phyloP scores from a whole-genome alignment of 2,888 invertebrate species.

The Leptopterna dolabrata region DNA sequence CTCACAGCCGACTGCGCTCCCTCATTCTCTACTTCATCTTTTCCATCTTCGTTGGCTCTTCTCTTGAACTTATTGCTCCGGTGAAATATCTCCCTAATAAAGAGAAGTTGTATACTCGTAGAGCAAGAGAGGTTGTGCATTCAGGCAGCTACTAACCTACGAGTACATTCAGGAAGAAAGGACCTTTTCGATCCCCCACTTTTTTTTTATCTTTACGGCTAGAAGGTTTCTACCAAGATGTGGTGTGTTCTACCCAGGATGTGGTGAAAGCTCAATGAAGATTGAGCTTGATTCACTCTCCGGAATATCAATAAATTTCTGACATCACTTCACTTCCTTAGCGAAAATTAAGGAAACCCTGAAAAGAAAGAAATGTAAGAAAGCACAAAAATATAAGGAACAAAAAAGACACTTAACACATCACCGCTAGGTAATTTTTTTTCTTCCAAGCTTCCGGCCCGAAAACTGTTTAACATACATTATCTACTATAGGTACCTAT shows the following conservation, averaged over 20 bases:
- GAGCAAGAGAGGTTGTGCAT: not conserved
- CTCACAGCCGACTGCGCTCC: not conserved
- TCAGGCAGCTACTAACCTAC: not conserved
- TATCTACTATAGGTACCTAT: too few relatives aligned
- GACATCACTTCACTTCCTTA: too few relatives aligned
- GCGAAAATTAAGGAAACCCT: too few relatives aligned
- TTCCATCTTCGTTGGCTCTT: not conserved
- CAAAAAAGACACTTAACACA: too few relatives aligned
- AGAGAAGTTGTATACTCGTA: slow-evolving; percentile 33
- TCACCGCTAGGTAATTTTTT: too few relatives aligned
- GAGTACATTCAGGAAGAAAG: not conserved
- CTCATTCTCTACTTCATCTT: slow-evolving; percentile 31
- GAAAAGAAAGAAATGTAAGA: too few relatives aligned
- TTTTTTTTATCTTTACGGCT: not conserved
- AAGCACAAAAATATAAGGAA: too few relatives aligned
- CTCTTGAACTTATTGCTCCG: slow-evolving; percentile 20
- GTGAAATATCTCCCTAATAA: slow-evolving; percentile 44
- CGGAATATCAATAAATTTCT: not conserved
- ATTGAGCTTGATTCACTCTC: too few relatives aligned
- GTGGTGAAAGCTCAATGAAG: not conserved
- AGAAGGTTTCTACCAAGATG: not conserved
- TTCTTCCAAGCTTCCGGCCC: too few relatives aligned
- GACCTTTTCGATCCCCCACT: not conserved
- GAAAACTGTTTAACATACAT: too few relatives aligned
- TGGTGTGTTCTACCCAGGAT: too few relatives aligned